Percentiles rank a stretch among this genome's conserved stretches.
Conservation (phyloP, 2,797 vertebrate genomes). For the Poecilia wingei region DNA sequence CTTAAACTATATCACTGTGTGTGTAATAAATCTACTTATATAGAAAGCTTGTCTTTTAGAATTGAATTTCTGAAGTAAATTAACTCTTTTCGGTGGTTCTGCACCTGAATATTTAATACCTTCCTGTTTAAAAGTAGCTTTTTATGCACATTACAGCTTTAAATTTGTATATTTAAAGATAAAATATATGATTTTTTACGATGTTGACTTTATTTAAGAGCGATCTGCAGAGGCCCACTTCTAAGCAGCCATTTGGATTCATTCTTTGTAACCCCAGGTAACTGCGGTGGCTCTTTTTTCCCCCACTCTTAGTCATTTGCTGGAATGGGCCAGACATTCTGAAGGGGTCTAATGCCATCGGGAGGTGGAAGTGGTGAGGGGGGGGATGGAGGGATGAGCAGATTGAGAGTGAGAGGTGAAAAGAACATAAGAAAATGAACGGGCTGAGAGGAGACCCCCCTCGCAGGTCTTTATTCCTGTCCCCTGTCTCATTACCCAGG, state of each 20-base stretch:
- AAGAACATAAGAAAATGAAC: constrained; percentile 70
- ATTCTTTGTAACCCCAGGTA: constrained; percentile 69
- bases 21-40: constrained; percentile 8
- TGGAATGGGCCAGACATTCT: constrained; percentile 63
- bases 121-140: not conserved
- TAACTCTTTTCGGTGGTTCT: not conserved
- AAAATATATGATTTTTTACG: not conserved
- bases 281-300: constrained; percentile 56
- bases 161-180: constrained; percentile 4
- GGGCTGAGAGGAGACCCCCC: constrained; percentile 62
- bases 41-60: constrained; percentile 1
- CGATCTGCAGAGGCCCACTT: constrained; percentile 48
- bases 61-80: not conserved
- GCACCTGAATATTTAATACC: not conserved
- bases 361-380: constrained; percentile 56
- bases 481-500: constrained; percentile 77
- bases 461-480: constrained; percentile 71
- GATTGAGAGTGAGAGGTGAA: constrained; percentile 73
- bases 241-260: constrained; percentile 71
- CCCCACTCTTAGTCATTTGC: constrained; percentile 59
- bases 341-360: constrained; percentile 72
- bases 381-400: constrained; percentile 52
- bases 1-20: constrained; percentile 1
- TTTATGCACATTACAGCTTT: constrained; percentile 14
- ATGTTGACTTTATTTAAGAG: constrained; percentile 21